Evolutionary conservation across 2,113 vertebrate genomes (phyloP), one percentile per base, ranked within the genome.

Genomic region (Tiliqua scincoides): DNA sequence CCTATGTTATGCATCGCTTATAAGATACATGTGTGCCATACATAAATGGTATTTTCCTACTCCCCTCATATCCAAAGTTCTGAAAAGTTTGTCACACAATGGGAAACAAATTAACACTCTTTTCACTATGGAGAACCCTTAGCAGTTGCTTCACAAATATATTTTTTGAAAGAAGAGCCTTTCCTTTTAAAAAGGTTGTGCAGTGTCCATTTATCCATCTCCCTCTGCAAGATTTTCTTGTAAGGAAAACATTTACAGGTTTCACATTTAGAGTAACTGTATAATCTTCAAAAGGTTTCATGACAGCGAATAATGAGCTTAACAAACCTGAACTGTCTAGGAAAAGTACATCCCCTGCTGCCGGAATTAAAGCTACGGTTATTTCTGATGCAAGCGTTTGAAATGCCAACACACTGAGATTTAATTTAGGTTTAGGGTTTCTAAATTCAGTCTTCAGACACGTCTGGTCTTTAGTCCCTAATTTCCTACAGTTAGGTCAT

Each of bases 341-440:
- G 63, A 43, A 87, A 85, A 32, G 0, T 54, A 8, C 27, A 0
- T 84, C 25, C 54, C 88, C 54, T 35, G 0, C 0, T 59, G 77
- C 30, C 72, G 3, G 72, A 18, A 62, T 30, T 74, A 62, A 83
- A 84, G 65, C 10, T 20, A 63, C 70, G 72, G 91, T 35, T 80
- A 0, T 80, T 94, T 83, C 62, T 83, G 1, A 4, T n/a, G 35
- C 72, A 4, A 81, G 2, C 20, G 5, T 35, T 67, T 68, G 59
- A 87, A 65, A 79, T 61, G 80, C 73, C 48, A 89, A 85, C 62
- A 57, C 18, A 17, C 20, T 30, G 25, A 84, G 25, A 12, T 84
- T 90, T 91, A 70, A 48, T 67, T 85, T 72, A 35, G 80, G n/a
- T 48, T 83, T 89, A 73, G 0, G 59, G 20, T 88, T 89, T 90